These are phyloP conservation scores for Neoniphon sammara DNA, from an alignment of 2,797 vertebrate species.

Conservation along the genomic window DNA sequence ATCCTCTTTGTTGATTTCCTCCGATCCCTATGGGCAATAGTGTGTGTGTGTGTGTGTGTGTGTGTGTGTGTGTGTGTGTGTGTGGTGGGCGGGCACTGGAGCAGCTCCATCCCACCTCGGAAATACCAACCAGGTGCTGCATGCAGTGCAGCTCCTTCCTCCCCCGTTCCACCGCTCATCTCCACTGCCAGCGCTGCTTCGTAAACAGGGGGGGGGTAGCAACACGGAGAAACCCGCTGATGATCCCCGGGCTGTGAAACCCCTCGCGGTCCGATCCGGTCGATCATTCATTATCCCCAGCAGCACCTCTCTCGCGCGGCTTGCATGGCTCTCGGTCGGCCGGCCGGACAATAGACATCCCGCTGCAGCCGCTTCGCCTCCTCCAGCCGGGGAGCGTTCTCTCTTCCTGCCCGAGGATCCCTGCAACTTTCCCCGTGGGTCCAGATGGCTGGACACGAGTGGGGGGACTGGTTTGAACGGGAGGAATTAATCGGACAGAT, in stretches of 20 bases:
- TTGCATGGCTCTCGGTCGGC: slow-evolving; percentile 56
- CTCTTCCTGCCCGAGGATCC: slow-evolving; percentile 39
- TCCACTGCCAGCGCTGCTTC: slow-evolving; percentile 1
- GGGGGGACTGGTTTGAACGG: slow-evolving; percentile 95
- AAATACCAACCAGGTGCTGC: slow-evolving; percentile 81
- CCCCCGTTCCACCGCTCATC: slow-evolving; percentile 27
- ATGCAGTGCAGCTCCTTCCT: slow-evolving; percentile 57
- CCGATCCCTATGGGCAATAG: too few species aligned
- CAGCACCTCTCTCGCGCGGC: not conserved
- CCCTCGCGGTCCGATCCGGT: too few species aligned
- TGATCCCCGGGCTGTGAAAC: slow-evolving; percentile 11
- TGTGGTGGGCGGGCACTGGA: slow-evolving; percentile 62
- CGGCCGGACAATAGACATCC: slow-evolving; percentile 52
- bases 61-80: too few species aligned
- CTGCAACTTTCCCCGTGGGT: slow-evolving; percentile 31
- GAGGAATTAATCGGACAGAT: slow-evolving; percentile 97
- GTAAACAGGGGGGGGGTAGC: not conserved
- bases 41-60: not conserved
- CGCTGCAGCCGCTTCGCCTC: slow-evolving; percentile 17
- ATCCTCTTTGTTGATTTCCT: too few species aligned
- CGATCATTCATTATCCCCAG: too few species aligned
- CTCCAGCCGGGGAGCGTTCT: slow-evolving; percentile 32
- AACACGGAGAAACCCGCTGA: slow-evolving; percentile 12
- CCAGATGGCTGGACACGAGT: slow-evolving; percentile 91
- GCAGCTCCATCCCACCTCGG: slow-evolving; percentile 65